A percentile compares a stretch with the other conserved stretches of the same genome.
phyloP scores from a whole-genome alignment of 2,113 vertebrate genomes.

The Carassius carassius region DNA sequence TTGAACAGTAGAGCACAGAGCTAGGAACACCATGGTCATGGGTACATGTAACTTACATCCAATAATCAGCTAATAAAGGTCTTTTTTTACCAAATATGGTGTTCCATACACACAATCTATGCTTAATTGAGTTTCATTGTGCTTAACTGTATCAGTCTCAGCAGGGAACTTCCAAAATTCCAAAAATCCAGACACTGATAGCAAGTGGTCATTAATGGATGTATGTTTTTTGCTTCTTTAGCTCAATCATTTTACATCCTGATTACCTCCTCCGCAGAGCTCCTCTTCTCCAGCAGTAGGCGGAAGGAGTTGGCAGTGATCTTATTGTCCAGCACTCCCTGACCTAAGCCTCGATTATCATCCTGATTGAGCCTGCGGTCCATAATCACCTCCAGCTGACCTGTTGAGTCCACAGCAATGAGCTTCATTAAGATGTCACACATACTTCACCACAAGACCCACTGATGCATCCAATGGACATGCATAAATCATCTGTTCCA shows the following conservation, averaged over 20 bases:
- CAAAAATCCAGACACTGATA: background rate
- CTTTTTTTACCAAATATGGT: no score
- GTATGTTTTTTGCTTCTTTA: no score
- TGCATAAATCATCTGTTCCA: constrained; percentile 3
- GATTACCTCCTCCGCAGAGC: constrained; percentile 71
- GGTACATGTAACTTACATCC: no score
- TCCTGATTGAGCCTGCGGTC: constrained; percentile 95
- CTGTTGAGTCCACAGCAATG: constrained; percentile 68
- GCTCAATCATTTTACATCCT: background rate
- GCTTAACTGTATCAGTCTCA: no score
- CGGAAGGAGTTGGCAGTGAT: constrained; percentile 85
- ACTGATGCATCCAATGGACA: background rate
- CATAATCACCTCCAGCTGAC: constrained; percentile 90
- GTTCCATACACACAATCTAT: no score
- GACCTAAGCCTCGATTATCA: constrained; percentile 93
- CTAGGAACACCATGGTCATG: no score
- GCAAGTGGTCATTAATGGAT: background rate
- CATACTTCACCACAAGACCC: background rate
- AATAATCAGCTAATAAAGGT: no score
- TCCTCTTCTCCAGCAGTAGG: constrained; percentile 83
- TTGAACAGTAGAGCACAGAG: no score
- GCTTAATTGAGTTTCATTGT: no score
- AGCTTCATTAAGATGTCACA: background rate
- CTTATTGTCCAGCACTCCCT: constrained; percentile 94
- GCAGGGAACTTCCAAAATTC: background rate